Conservation (phyloP, 2,888 invertebrate genomes). For the Yponomeuta plumbellus region DNA sequence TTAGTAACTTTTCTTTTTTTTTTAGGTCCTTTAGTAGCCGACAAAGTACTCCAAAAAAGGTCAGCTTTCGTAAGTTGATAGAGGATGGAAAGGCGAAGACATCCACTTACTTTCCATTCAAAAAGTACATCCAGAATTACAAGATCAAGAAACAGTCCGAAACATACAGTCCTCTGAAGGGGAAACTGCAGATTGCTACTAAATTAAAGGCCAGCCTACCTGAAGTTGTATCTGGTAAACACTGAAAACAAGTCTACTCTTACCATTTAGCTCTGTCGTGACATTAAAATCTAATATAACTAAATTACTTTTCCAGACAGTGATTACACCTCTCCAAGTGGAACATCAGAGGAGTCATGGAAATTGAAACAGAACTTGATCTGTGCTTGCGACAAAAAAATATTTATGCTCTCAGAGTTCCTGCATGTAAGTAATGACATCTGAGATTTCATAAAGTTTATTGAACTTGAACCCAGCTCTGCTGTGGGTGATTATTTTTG, state of each 20-base stretch:
- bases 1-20: not conserved
- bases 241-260: not conserved
- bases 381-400: constrained; percentile 68
- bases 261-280: not conserved
- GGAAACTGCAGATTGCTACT: constrained; percentile 52
- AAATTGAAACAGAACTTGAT: constrained; percentile 66
- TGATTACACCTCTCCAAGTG: constrained; percentile 65
- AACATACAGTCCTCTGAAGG: constrained; percentile 58
- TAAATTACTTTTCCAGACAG: constrained; percentile 43
- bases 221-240: constrained; percentile 53
- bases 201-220: constrained; percentile 53
- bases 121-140: constrained; percentile 62
- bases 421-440: constrained; percentile 47
- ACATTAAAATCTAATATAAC: not conserved
- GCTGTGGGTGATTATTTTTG: no score
- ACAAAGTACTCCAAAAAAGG: constrained; percentile 65
- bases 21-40: constrained; percentile 55
- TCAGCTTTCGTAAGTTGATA: constrained; percentile 63
- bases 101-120: constrained; percentile 81
- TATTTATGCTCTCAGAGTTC: constrained; percentile 67
- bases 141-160: constrained; percentile 56
- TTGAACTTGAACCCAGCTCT: no score
- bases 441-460: no score
- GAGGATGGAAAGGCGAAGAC: constrained; percentile 66
- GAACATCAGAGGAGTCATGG: constrained; percentile 71